Percentiles rank a stretch among this genome's conserved stretches.
These are phyloP conservation scores for Neoseiulus cucumeris DNA, from an alignment of 1,140 invertebrate species.

Conservation along the genomic window DNA sequence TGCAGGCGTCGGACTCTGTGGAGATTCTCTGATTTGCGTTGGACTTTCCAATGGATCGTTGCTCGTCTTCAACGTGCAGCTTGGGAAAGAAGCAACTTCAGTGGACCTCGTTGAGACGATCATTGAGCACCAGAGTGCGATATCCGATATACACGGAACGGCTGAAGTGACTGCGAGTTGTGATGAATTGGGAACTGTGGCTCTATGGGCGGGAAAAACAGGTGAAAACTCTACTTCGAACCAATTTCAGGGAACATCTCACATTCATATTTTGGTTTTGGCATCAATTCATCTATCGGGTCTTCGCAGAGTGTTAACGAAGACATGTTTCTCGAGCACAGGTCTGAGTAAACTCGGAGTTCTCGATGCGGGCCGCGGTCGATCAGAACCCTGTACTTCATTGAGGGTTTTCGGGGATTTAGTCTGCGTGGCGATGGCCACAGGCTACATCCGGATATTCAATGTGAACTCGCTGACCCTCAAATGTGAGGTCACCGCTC, in stretches of 20 bases:
- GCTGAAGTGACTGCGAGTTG: neutral
- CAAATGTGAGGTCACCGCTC: constrained; percentile 27
- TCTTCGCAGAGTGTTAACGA: too few species aligned
- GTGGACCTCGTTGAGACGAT: neutral
- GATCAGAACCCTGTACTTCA: neutral
- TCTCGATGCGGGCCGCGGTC: neutral
- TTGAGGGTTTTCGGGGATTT: neutral
- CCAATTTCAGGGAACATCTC: too few species aligned
- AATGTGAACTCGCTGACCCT: neutral
- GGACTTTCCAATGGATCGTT: neutral
- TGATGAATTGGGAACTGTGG: constrained; percentile 1
- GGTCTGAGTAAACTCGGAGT: neutral
- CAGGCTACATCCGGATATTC: neutral
- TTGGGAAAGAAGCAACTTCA: neutral
- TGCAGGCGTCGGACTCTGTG: neutral
- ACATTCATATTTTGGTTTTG: too few species aligned
- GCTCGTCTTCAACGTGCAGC: neutral
- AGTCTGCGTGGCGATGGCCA: neutral
- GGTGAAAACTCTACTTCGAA: too few species aligned
- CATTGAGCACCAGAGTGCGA: neutral
- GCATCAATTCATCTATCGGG: too few species aligned
- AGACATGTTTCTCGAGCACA: neutral
- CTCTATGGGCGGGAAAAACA: neutral
- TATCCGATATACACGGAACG: neutral
- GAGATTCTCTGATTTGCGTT: neutral